These are phyloP conservation scores for Phymanthus crucifer DNA, from an alignment of 92 coral and sea anemone species.

Conservation along the genomic window DNA sequence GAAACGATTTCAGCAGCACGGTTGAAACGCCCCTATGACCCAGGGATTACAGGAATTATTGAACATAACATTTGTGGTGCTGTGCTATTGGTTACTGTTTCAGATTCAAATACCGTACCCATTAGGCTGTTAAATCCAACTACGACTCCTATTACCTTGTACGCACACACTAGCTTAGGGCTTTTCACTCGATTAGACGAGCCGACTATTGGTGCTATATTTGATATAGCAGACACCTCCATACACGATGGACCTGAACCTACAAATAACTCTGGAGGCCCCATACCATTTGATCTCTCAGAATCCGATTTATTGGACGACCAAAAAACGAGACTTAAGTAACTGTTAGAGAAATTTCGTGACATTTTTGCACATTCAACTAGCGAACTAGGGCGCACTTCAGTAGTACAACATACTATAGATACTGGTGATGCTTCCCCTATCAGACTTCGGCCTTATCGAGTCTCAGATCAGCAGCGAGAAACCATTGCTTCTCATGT, in stretches of 20 bases:
- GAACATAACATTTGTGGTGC: slow-evolving; percentile 46
- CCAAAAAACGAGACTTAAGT: slow-evolving; percentile 23
- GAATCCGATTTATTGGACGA: slow-evolving; percentile 17
- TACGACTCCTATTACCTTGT: slow-evolving; percentile 25
- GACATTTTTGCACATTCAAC: slow-evolving; percentile 25
- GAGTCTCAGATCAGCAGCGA: slow-evolving; percentile 53
- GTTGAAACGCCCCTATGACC: background rate
- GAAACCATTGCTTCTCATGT: slow-evolving; percentile 40
- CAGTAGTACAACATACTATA: slow-evolving; percentile 46
- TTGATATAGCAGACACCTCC: slow-evolving; percentile 3
- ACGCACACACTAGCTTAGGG: slow-evolving; percentile 38
- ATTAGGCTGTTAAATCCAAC: slow-evolving; percentile 54
- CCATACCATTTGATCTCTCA: slow-evolving; percentile 33
- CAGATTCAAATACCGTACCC: slow-evolving; percentile 41
- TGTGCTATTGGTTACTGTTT: slow-evolving; percentile 19
- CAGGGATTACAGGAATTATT: slow-evolving; percentile 24
- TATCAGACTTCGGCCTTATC: slow-evolving; percentile 58
- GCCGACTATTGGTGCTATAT: slow-evolving; percentile 22
- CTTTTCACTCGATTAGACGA: slow-evolving; percentile 22
- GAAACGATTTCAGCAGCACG: slow-evolving; percentile 19
- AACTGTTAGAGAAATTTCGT: slow-evolving; percentile 19
- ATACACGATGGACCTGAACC: slow-evolving; percentile 9
- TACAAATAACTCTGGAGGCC: background rate
- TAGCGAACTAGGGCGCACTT: slow-evolving; percentile 45
- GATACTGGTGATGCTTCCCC: slow-evolving; percentile 43